Evolutionary conservation across 2,113 vertebrate species (phyloP).

Genomic region (Silurus asotus): DNA sequence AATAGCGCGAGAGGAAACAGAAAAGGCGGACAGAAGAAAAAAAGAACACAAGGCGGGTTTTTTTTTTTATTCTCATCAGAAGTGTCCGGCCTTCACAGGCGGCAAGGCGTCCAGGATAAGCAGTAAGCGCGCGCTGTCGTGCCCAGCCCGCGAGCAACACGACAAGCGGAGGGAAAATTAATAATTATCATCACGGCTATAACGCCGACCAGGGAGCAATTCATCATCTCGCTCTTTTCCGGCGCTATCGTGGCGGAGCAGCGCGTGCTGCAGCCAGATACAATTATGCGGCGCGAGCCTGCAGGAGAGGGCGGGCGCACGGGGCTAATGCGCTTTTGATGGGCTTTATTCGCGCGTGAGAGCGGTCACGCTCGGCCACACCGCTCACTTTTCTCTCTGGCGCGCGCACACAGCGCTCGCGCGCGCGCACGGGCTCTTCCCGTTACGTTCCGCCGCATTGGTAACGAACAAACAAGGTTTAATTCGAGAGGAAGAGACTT

Average conservation of each 20-base stretch:
- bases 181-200: conserved; percentile 89
- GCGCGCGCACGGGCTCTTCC: neutral
- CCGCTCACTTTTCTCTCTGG: conserved; percentile 34
- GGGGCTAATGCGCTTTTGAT: conserved; percentile 97
- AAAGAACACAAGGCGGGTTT: conserved; percentile 50
- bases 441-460: conserved; percentile 50
- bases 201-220: conserved; percentile 91
- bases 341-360: conserved; percentile 93
- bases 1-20: neutral
- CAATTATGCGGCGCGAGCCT: conserved; percentile 86
- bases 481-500: conserved; percentile 35
- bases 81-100: conserved; percentile 66
- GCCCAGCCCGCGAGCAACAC: conserved; percentile 61
- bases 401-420: conserved; percentile 1
- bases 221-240: conserved; percentile 85
- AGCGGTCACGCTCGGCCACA: conserved; percentile 84
- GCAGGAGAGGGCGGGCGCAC: conserved; percentile 67
- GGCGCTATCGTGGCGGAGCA: conserved; percentile 84
- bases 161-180: conserved; percentile 82
- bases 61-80: conserved; percentile 68
- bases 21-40: neutral
- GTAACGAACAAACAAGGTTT: conserved; percentile 42
- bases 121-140: conserved; percentile 65
- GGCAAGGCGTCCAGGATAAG: conserved; percentile 68
- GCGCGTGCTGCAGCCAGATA: conserved; percentile 87